These are phyloP conservation scores for Porites rus DNA, from an alignment of 92 coral and sea anemone species.

Conservation along the genomic window DNA sequence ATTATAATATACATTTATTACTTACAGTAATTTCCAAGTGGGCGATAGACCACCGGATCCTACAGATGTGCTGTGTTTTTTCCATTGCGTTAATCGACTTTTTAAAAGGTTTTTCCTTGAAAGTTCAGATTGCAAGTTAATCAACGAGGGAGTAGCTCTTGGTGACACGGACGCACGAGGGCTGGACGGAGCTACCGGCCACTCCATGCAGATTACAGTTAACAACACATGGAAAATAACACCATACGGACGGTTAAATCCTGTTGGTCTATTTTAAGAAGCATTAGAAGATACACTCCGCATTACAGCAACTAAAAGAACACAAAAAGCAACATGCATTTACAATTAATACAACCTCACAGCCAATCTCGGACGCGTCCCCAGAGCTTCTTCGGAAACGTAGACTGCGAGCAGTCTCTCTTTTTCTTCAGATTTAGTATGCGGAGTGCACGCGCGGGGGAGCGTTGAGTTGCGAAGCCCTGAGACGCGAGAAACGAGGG, in stretches of 20 bases:
- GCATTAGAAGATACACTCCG: too few species aligned
- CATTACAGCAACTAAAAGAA: too few species aligned
- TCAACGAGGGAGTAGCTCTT: constrained; percentile 10
- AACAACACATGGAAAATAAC: background rate
- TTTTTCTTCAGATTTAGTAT: too few species aligned
- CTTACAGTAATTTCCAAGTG: constrained; percentile 29
- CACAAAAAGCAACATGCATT: too few species aligned
- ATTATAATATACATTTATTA: background rate
- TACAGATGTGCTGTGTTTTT: background rate
- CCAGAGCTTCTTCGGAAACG: too few species aligned
- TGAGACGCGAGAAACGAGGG: too few species aligned
- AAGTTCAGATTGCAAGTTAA: constrained; percentile 17
- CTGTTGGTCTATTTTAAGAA: background rate
- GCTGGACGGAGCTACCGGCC: constrained; percentile 3
- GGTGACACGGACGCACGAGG: constrained; percentile 26
- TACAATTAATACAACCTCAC: too few species aligned
- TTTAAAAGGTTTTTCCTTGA: constrained; percentile 20
- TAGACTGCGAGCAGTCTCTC: too few species aligned
- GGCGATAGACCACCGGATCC: background rate
- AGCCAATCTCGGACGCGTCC: too few species aligned
- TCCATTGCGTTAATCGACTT: constrained; percentile 39
- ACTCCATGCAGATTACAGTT: background rate
- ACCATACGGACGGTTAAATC: background rate
- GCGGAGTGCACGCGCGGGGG: too few species aligned
- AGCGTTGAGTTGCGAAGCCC: too few species aligned